phyloP scores from a whole-genome alignment of 2,113 vertebrate species.

The Otus sunia region DNA sequence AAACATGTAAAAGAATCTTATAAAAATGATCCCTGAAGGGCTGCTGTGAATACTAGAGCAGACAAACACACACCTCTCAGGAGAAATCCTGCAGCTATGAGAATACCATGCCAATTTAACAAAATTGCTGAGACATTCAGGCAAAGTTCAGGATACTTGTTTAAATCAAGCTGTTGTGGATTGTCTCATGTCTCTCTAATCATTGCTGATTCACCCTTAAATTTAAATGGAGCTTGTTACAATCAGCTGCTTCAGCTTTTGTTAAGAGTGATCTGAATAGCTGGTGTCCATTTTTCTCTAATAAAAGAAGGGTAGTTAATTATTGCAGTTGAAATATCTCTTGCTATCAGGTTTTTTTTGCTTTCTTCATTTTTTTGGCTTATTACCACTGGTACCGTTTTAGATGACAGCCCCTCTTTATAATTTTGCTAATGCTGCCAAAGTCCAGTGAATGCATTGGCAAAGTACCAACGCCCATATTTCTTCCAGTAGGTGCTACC shows the following conservation, averaged over 20 bases:
- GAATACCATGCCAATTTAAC: neutral
- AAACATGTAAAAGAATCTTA: neutral
- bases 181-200: neutral
- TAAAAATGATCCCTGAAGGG: neutral
- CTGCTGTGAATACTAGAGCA: neutral
- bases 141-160: neutral
- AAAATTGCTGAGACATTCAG: neutral
- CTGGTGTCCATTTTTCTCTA: neutral
- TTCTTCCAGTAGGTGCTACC: conserved; percentile 16
- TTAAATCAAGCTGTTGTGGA: neutral
- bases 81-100: neutral
- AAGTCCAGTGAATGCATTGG: neutral
- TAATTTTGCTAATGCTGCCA: neutral
- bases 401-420: neutral
- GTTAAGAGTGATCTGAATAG: neutral
- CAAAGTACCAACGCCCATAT: neutral
- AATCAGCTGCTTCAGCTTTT: neutral
- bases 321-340: neutral
- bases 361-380: neutral
- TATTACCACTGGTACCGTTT: neutral
- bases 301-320: neutral
- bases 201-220: neutral
- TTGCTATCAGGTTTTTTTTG: neutral
- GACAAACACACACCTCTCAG: neutral
- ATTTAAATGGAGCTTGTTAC: neutral